A percentile compares a stretch with the other conserved stretches of the same genome.
These are phyloP conservation scores for Tenthredo scrophulariae DNA, from an alignment of 2,888 invertebrate genomes.

Conservation along the genomic window DNA sequence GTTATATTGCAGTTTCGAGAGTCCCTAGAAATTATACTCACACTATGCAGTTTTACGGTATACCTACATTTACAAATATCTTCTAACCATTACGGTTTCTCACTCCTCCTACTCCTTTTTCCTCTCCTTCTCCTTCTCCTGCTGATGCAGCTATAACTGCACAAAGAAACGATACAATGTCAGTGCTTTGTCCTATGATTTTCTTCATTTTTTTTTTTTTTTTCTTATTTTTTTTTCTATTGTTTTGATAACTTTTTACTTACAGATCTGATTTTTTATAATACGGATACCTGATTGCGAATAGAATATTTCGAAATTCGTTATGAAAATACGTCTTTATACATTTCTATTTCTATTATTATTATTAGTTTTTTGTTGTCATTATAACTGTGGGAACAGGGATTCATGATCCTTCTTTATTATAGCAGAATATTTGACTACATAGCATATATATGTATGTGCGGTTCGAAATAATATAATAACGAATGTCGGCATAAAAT, in stretches of 20 bases:
- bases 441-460: neutral
- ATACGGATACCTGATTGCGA: too few relatives aligned
- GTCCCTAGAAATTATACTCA: neutral
- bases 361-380: too few relatives aligned
- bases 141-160: neutral
- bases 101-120: neutral
- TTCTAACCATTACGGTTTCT: neutral
- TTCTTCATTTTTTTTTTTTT: neutral
- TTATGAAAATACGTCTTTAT: neutral
- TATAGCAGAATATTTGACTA: neutral
- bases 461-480: too few relatives aligned
- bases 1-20: neutral
- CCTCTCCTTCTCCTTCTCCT: neutral
- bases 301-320: neutral
- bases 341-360: too few relatives aligned
- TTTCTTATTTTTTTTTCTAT: too few relatives aligned
- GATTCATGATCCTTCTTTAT: too few relatives aligned
- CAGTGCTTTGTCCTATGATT: neutral
- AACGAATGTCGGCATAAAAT: neutral
- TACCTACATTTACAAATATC: neutral
- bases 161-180: neutral
- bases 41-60: neutral
- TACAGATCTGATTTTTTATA: too few relatives aligned
- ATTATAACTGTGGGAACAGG: too few relatives aligned
- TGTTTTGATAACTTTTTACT: too few relatives aligned